These are phyloP conservation scores for Gopherus evgoodei DNA, from an alignment of 2,113 vertebrate genomes.

Conservation along the genomic window DNA sequence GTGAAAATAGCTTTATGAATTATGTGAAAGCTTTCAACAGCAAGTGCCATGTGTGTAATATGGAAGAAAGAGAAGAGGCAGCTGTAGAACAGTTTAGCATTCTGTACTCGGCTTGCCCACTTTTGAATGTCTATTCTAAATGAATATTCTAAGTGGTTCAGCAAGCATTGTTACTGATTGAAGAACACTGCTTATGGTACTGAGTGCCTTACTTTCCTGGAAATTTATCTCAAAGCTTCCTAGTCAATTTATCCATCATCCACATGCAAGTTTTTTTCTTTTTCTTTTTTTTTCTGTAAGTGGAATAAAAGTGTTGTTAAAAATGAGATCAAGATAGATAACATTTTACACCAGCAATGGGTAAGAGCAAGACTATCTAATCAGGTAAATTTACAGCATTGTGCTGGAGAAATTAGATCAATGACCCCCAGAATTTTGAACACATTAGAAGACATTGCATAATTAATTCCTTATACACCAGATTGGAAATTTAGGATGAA, in stretches of 20 bases:
- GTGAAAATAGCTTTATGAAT: background rate
- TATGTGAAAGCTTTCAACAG: background rate
- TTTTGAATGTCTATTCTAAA: conserved; percentile 30
- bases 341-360: background rate
- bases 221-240: conserved; percentile 53
- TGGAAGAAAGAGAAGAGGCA: conserved; percentile 10
- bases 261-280: background rate
- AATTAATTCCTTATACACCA: background rate
- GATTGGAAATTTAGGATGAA: background rate
- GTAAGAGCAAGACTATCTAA: background rate
- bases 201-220: conserved; percentile 48
- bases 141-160: conserved; percentile 65
- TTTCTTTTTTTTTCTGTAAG: background rate
- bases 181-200: conserved; percentile 57
- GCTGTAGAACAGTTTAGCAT: conserved; percentile 44
- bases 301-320: background rate
- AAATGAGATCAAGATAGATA: background rate
- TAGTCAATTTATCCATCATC: conserved; percentile 23
- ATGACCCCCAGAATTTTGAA: background rate
- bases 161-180: conserved; percentile 66
- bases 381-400: background rate
- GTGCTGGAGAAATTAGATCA: background rate
- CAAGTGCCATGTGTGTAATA: background rate
- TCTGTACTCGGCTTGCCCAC: conserved; percentile 41
- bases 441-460: background rate